Conservation (phyloP, 2,888 invertebrate genomes). For the Agonopterix alstromeriana region DNA sequence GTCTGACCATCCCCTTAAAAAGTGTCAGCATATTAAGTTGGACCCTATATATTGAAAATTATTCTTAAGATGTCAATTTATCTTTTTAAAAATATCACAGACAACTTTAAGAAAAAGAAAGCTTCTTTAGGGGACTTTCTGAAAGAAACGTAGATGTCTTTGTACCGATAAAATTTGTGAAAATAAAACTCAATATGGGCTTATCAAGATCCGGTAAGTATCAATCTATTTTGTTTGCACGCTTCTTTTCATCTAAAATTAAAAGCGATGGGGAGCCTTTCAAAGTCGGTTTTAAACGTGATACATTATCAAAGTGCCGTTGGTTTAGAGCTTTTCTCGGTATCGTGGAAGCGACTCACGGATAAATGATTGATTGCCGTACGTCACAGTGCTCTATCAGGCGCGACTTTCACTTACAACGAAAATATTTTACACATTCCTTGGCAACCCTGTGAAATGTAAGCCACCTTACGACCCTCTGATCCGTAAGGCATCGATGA, state of each 20-base stretch:
- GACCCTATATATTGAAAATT: no score
- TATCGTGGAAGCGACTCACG: slow-evolving; percentile 53
- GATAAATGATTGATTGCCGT: slow-evolving; percentile 68
- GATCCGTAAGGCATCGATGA: slow-evolving; percentile 3
- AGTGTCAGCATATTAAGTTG: no score
- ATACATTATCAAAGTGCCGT: slow-evolving; percentile 66
- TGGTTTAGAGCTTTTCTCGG: slow-evolving; percentile 67
- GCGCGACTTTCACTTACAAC: slow-evolving; percentile 57
- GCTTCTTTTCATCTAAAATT: slow-evolving; percentile 47
- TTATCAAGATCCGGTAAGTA: slow-evolving; percentile 47
- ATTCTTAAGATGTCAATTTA: no score
- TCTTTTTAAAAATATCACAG: no score
- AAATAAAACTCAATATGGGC: slow-evolving; percentile 50
- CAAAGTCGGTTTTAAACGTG: slow-evolving; percentile 64
- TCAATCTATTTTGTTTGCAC: slow-evolving; percentile 67
- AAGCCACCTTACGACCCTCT: slow-evolving; percentile 15
- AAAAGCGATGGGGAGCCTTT: slow-evolving; percentile 46
- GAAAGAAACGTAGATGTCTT: slow-evolving; percentile 1
- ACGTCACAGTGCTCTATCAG: slow-evolving; percentile 48
- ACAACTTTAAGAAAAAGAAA: no score
- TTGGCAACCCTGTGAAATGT: slow-evolving; percentile 30
- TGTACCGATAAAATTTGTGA: slow-evolving; percentile 29
- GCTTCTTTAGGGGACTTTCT: background rate
- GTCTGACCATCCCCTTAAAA: no score
- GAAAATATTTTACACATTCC: slow-evolving; percentile 56